Base-by-base conservation (phyloP, 2,797 vertebrate genomes). In the Threskiornis aethiopicus region DNA sequence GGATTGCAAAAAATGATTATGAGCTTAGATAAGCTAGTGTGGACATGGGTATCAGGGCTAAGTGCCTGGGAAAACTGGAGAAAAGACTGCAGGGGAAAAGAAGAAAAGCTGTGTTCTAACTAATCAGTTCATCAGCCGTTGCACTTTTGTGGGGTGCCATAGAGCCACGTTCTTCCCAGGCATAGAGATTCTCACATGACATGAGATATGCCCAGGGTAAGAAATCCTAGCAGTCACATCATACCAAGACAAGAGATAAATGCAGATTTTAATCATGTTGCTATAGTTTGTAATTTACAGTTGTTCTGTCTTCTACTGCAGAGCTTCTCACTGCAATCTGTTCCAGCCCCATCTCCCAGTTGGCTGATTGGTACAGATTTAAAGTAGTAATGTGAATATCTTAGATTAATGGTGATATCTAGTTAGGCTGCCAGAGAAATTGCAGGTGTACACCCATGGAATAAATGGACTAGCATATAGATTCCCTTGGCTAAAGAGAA, bases 171-270 rank as follows among this genome's bases (percentile, higher is more conserved):
- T 90, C 83, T 92, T 93, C 83, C 73, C 59, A 91, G 82, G 72
- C 64, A 41, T 0, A 19, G 79, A 79, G 51, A n/a, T 73, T 87
- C 69, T 85, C 86, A 58, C 70, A 83, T 52, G 90, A 92, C 78
- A 61, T 17, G 67, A 87, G 58, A 76, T 72, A 88, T 66, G 62
- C 58, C 46, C 62, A 31, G 86, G 44, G 59, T 46, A 67, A 89
- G 73, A 94, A 82, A 95, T 82, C 58, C 39, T 7, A 37, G 22
- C 29, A 81, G 79, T 76, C 2, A 8, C 26, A 15, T 76, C 89
- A 71, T 13, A 71, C 33, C 35, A 93, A 87, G 93, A 62, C 26
- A 66, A 47, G 85, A 90, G 67, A 70, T 33, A 88, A 93, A 55
- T 22, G 51, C 28, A 49, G 29, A 21, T 46, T 94, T 90, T 92